Percentiles rank a stretch among this genome's conserved stretches.
Evolutionary conservation across 1,140 invertebrate genomes (phyloP).

Genomic region (Campodea augens): DNA sequence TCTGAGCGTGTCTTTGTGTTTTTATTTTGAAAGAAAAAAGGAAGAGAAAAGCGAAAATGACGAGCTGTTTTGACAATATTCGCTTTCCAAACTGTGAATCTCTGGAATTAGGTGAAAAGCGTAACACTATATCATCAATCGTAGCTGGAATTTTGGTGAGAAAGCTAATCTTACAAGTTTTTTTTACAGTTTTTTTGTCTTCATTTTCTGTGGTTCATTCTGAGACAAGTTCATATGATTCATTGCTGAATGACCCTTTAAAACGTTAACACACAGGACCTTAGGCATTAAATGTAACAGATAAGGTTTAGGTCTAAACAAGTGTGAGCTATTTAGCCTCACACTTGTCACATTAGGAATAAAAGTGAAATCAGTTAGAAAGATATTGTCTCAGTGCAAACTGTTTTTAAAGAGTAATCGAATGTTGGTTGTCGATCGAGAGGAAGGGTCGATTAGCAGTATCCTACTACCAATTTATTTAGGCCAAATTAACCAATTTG

Average conservation of each 20-base stretch:
- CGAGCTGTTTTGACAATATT: constrained; percentile 15
- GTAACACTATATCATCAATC: constrained; percentile 67
- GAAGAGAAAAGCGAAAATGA: constrained; percentile 1
- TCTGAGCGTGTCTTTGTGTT: no score
- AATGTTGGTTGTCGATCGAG: no score
- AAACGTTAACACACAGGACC: not conserved
- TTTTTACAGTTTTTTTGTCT: constrained; percentile 3
- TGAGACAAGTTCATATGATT: constrained; percentile 6
- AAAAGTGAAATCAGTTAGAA: no score
- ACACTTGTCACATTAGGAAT: no score
- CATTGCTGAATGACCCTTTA: not conserved
- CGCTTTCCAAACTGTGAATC: constrained; percentile 34
- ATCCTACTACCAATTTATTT: no score
- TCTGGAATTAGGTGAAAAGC: constrained; percentile 44
- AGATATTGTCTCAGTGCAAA: no score
- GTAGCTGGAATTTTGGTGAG: constrained; percentile 62
- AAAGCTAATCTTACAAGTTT: constrained; percentile 6
- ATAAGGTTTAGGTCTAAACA: constrained; percentile 1
- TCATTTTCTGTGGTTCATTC: constrained; percentile 3
- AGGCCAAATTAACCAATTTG: no score
- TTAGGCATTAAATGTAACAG: not conserved
- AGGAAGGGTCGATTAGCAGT: no score
- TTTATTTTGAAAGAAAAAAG: not conserved
- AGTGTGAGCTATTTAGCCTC: not conserved
- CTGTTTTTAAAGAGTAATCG: no score